phyloP scores from a whole-genome alignment of 2,113 vertebrate species.

The Sterna hirundo region DNA sequence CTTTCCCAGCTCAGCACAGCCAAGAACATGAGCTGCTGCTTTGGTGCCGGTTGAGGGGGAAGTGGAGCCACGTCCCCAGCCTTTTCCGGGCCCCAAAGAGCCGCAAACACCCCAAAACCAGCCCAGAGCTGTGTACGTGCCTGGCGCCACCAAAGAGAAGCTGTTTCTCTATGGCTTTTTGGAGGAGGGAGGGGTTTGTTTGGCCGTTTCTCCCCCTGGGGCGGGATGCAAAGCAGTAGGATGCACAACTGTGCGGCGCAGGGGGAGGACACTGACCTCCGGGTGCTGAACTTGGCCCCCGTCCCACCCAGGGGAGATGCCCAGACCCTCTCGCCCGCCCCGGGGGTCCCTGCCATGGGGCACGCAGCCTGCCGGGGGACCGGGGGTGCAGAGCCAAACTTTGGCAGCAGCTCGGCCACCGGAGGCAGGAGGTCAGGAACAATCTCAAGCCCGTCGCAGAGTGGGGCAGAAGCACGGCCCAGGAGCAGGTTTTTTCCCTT shows the following conservation, averaged over 20 bases:
- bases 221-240: fast-evolving
- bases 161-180: background rate
- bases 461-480: background rate
- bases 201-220: background rate
- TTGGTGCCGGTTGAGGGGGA: fast-evolving
- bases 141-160: background rate
- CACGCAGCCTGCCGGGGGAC: background rate
- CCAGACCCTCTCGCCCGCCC: fast-evolving
- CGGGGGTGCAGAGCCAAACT: fast-evolving
- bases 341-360: background rate
- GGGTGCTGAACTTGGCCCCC: background rate
- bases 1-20: background rate
- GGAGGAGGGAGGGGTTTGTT: fast-evolving
- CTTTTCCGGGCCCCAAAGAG: fast-evolving
- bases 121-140: fast-evolving
- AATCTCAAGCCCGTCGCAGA: background rate
- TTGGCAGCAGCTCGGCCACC: background rate
- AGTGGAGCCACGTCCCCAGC: fast-evolving
- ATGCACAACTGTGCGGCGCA: background rate
- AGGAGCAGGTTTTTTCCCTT: background rate
- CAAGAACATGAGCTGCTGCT: background rate
- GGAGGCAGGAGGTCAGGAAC: background rate
- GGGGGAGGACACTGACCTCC: fast-evolving
- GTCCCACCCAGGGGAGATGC: background rate
- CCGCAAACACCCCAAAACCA: background rate